phyloP scores from a whole-genome alignment of 2,113 vertebrate genomes.

The Macrotus californicus region DNA sequence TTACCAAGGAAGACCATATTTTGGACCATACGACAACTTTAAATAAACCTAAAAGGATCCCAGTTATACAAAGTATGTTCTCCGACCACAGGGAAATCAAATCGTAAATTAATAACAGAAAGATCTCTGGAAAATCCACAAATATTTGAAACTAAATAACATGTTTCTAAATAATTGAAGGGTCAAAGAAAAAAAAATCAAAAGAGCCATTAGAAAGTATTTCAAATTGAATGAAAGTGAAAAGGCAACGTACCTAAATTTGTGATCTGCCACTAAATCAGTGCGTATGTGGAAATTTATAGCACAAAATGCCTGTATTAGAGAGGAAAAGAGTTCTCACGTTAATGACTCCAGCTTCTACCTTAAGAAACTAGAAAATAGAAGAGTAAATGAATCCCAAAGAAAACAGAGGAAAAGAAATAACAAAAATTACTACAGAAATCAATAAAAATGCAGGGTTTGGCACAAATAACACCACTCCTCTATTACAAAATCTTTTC shows the following conservation, averaged over 20 bases:
- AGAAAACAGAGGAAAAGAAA: not conserved
- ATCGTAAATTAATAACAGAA: slow-evolving; percentile 71
- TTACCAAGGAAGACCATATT: slow-evolving; percentile 55
- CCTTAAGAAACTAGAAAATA: slow-evolving; percentile 8
- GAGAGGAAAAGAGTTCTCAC: slow-evolving; percentile 18
- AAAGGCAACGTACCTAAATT: slow-evolving; percentile 14
- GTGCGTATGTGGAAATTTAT: slow-evolving; percentile 19
- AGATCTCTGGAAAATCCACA: slow-evolving; percentile 58
- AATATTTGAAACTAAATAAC: slow-evolving; percentile 63
- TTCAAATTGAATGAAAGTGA: slow-evolving; percentile 27
- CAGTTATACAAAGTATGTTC: slow-evolving; percentile 40
- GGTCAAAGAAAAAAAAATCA: slow-evolving; percentile 48
- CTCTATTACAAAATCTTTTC: no score
- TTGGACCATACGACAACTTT: slow-evolving; percentile 44
- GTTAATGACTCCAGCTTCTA: not conserved
- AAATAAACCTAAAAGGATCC: slow-evolving; percentile 62
- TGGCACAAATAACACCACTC: no score
- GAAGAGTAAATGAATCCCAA: not conserved
- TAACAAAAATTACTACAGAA: not conserved
- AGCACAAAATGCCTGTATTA: not conserved
- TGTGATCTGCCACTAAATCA: not conserved
- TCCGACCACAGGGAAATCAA: slow-evolving; percentile 56
- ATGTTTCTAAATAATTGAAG: slow-evolving; percentile 52
- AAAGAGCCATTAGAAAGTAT: not conserved
- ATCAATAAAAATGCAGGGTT: not conserved